Evolutionary conservation across 2,888 invertebrate species (phyloP).

Genomic region (Cantharis lateralis): DNA sequence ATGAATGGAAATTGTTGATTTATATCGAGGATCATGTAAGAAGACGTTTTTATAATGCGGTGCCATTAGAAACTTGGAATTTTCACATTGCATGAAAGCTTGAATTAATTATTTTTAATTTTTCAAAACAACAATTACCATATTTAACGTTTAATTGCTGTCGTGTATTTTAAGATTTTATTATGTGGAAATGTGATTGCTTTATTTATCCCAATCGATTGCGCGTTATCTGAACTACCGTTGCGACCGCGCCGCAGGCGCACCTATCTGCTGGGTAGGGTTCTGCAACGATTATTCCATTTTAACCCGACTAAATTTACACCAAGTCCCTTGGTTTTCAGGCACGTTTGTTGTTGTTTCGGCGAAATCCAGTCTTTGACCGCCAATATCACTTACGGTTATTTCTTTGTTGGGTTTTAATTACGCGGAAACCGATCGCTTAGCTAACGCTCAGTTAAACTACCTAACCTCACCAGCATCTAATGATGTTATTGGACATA

Average conservation of each 20-base stretch:
- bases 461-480: not conserved
- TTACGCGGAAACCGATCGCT: not conserved
- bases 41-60: slow-evolving; percentile 2
- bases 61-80: slow-evolving; percentile 13
- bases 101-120: slow-evolving; percentile 12
- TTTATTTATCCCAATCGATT: not conserved
- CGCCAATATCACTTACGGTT: not conserved
- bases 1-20: slow-evolving; percentile 27
- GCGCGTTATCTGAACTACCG: not conserved
- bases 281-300: too few species aligned
- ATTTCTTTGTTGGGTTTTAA: not conserved
- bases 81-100: slow-evolving; percentile 13
- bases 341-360: not conserved
- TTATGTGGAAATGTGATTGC: not conserved
- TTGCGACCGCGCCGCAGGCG: not conserved
- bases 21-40: slow-evolving; percentile 22
- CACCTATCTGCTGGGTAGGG: not conserved
- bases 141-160: not conserved
- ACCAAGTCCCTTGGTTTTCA: not conserved
- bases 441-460: not conserved
- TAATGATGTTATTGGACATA: not conserved
- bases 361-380: not conserved
- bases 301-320: not conserved
- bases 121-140: not conserved
- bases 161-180: not conserved